These are phyloP conservation scores for Oreamnos americanus DNA, from an alignment of 2,113 vertebrate species.

Conservation along the genomic window DNA sequence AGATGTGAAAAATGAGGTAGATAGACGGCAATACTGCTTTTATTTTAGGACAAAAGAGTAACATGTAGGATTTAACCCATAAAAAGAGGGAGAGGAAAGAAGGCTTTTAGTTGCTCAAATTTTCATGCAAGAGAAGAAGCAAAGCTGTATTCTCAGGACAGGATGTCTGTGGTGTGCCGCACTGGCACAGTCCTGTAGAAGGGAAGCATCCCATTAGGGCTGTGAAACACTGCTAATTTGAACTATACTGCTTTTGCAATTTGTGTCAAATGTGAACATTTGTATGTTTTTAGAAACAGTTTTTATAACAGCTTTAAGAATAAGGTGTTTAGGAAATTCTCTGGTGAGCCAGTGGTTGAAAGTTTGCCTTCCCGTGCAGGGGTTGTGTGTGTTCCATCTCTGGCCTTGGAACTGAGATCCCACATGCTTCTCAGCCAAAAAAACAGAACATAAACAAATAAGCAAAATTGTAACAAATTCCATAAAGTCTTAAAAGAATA, in stretches of 20 bases:
- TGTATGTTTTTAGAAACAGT: background rate
- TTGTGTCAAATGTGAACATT: background rate
- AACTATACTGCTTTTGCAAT: background rate
- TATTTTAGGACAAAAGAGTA: background rate
- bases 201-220: background rate
- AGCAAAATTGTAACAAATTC: background rate
- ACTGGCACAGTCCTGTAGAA: background rate
- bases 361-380: background rate
- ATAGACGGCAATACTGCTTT: background rate
- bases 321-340: background rate
- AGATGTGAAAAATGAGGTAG: background rate
- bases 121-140: background rate
- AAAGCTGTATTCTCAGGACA: background rate
- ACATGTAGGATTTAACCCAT: background rate
- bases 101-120: background rate
- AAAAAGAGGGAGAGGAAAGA: background rate
- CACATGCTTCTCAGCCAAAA: background rate
- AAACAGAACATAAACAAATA: background rate
- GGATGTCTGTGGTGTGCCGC: background rate
- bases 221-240: background rate
- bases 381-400: background rate
- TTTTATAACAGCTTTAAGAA: background rate
- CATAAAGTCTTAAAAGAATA: background rate
- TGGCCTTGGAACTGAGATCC: background rate
- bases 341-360: background rate